These are phyloP conservation scores for Melanophora roralis DNA, from an alignment of 2,888 invertebrate genomes.

Conservation along the genomic window DNA sequence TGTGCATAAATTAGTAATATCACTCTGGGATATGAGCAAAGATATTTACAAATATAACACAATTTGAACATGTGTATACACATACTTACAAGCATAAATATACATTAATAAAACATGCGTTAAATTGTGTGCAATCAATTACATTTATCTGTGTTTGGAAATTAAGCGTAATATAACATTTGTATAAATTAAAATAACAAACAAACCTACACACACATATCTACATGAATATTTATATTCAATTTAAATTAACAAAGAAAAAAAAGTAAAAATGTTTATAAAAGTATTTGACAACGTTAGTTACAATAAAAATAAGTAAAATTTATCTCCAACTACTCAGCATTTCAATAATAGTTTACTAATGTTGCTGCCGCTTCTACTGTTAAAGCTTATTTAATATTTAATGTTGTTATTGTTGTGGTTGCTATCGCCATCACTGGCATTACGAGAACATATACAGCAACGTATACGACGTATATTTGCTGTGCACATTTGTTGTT, in stretches of 20 bases:
- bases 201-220: not conserved
- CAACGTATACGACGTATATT: not conserved
- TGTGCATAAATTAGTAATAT: not conserved
- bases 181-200: constrained; percentile 69
- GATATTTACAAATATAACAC: not conserved
- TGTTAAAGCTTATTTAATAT: not conserved
- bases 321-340: constrained; percentile 49
- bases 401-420: not conserved
- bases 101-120: constrained; percentile 50
- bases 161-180: constrained; percentile 69
- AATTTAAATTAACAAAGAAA: no score
- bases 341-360: constrained; percentile 41
- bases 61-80: not conserved
- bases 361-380: not conserved
- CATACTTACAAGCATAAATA: not conserved
- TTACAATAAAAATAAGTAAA: constrained; percentile 21
- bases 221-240: no score
- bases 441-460: constrained; percentile 24
- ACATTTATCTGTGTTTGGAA: constrained; percentile 67
- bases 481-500: not conserved
- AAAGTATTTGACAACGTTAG: no score
- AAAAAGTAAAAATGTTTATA: no score
- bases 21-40: constrained; percentile 28
- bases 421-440: not conserved
- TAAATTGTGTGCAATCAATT: constrained; percentile 70